Base-by-base conservation (phyloP, 2,797 vertebrate genomes). In the Enoplosus armatus region DNA sequence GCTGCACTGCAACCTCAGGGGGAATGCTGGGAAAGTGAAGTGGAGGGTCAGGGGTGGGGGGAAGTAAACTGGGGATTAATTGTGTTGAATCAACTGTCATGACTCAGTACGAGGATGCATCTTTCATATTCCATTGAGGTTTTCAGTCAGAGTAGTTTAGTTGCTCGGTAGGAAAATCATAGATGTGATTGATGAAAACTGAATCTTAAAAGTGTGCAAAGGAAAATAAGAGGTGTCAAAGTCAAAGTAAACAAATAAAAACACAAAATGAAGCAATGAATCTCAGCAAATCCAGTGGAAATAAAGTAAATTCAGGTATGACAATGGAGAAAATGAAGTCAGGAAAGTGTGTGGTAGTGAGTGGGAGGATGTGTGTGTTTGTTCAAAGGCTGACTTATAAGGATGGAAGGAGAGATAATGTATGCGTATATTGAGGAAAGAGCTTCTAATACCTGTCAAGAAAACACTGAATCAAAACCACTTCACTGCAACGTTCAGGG, bases 381-480 rank as follows among this genome's bases (percentile, higher is more conserved):
- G 63, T 87, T 81, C 59, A 79, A 72, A 70, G 76, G 58, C 70
- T 24, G n/a, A 50, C 22, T 5, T n/a, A 10, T n/a, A 4, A n/a
- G 45, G 9, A 50, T 26, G 67, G 61, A 41, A 48, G 26, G 31
- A 72, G 54, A 48, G 60, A 22, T 59, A 71, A 29, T 85, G 66
- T 69, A 60, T 72, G 78, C 43, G 20, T 39, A 47, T 71, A 50
- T 77, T 33, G 75, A 79, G 70, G 54, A 85, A 81, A 61, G 58
- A 85, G 63, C 72, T 83, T 84, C 77, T 78, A 51, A 82, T 83
- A 84, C 45, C 79, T 85, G 83, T 85, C 86, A 89, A 48, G 73
- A 68, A 87, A 78, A 87, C 37, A 35, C 7, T 59, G 59, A 80
- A 76, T 77, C 68, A 74, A 70, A 84, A 80, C 56, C 50, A 53